phyloP scores from a whole-genome alignment of 2,113 vertebrate species.

The Scalopus aquaticus region DNA sequence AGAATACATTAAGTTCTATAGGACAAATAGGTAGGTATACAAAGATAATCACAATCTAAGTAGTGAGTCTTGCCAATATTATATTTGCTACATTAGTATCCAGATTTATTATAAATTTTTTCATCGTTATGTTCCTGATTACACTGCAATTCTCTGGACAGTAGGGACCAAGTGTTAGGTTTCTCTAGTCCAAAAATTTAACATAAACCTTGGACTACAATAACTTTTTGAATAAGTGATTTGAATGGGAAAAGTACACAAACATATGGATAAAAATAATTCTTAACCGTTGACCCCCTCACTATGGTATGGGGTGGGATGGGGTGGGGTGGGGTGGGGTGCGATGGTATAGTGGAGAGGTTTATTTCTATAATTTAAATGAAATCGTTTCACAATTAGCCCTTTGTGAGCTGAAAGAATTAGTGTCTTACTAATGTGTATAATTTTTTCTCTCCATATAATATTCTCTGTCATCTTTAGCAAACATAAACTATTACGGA shows the following conservation, averaged over 20 bases:
- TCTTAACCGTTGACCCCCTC: not conserved
- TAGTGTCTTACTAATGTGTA: not conserved
- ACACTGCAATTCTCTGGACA: not conserved
- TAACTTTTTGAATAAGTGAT: not conserved
- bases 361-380: not conserved
- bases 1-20: not conserved
- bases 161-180: not conserved
- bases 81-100: not conserved
- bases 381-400: not conserved
- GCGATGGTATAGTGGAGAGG: not conserved
- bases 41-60: not conserved
- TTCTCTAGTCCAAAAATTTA: not conserved
- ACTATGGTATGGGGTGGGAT: not conserved
- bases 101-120: not conserved
- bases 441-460: not conserved
- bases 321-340: no score
- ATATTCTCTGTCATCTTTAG: not conserved
- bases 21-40: not conserved
- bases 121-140: not conserved
- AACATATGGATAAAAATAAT: not conserved
- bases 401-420: not conserved
- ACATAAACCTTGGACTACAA: not conserved
- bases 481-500: not conserved
- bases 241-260: not conserved
- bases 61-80: not conserved